Evolutionary conservation across 2,888 invertebrate species (phyloP).

Genomic region (Ormyrus rosae): DNA sequence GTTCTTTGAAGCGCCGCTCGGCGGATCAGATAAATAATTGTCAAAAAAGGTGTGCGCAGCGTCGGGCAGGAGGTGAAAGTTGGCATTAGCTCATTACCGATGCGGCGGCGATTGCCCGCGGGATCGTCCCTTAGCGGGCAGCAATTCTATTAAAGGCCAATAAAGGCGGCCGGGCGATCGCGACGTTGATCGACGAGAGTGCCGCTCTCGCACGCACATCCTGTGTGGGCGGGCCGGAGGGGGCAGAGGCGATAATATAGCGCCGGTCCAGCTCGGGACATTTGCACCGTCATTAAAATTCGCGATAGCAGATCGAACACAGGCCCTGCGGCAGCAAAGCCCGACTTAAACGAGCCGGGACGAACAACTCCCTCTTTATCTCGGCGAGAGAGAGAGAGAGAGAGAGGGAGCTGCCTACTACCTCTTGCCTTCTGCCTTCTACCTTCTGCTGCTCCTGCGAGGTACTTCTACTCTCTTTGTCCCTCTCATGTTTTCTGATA

Average conservation of each 20-base stretch:
- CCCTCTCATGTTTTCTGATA: too few species aligned
- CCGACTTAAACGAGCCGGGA: constrained; percentile 63
- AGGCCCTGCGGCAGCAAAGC: constrained; percentile 65
- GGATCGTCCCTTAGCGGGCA: background rate
- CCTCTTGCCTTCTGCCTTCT: constrained; percentile 1
- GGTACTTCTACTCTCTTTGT: background rate
- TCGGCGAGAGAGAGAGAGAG: background rate
- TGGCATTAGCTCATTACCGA: too few species aligned
- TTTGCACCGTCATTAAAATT: constrained; percentile 76
- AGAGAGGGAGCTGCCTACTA: background rate
- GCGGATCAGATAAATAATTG: too few species aligned
- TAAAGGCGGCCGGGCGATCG: constrained; percentile 32
- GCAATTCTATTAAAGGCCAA: constrained; percentile 27
- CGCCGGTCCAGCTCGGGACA: constrained; percentile 72
- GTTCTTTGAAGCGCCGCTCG: too few species aligned
- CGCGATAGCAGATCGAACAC: constrained; percentile 76
- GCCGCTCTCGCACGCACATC: constrained; percentile 42
- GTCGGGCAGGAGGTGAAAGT: too few species aligned
- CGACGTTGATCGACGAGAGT: constrained; percentile 57
- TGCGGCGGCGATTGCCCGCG: too few species aligned
- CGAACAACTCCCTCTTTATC: constrained; percentile 43
- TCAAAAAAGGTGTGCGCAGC: too few species aligned
- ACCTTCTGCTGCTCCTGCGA: constrained; percentile 5
- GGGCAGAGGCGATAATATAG: constrained; percentile 72
- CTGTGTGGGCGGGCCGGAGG: constrained; percentile 36